phyloP scores from a whole-genome alignment of 2,888 invertebrate species.

The Blastobasis lacticolella region DNA sequence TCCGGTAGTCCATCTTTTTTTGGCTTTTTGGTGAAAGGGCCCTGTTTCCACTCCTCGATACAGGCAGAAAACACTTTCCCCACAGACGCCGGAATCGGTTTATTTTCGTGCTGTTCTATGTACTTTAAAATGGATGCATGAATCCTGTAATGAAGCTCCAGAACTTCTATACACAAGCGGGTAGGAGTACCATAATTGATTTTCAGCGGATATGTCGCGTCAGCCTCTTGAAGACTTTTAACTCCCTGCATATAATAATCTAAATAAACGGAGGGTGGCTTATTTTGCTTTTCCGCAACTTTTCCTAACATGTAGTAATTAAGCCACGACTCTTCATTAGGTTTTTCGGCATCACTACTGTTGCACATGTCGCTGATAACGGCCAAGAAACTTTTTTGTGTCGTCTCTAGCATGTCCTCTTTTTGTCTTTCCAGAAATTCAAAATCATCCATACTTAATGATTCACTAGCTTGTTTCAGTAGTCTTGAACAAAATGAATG shows the following conservation, averaged over 20 bases:
- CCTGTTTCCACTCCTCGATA: slow-evolving; percentile 64
- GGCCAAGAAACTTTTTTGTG: slow-evolving; percentile 84
- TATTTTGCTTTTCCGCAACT: slow-evolving; percentile 89
- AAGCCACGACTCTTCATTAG: slow-evolving; percentile 91
- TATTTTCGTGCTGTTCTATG: slow-evolving; percentile 84
- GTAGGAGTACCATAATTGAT: slow-evolving; percentile 90
- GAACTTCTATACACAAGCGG: slow-evolving; percentile 88
- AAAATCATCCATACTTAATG: slow-evolving; percentile 82
- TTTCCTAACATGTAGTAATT: slow-evolving; percentile 97
- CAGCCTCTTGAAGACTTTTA: slow-evolving; percentile 83
- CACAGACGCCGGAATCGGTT: slow-evolving; percentile 74
- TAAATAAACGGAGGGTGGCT: slow-evolving; percentile 82
- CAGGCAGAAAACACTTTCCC: slow-evolving; percentile 76
- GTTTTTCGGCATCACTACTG: slow-evolving; percentile 66
- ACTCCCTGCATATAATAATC: slow-evolving; percentile 88
- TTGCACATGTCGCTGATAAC: slow-evolving; percentile 77
- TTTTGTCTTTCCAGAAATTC: slow-evolving; percentile 84
- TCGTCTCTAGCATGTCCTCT: slow-evolving; percentile 84
- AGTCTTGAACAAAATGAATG: slow-evolving; percentile 92
- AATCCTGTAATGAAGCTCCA: slow-evolving; percentile 89
- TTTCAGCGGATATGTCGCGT: slow-evolving; percentile 88
- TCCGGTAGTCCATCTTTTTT: slow-evolving; percentile 40
- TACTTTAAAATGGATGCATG: slow-evolving; percentile 93
- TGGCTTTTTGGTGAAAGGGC: slow-evolving; percentile 52
- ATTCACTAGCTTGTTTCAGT: slow-evolving; percentile 86